Conservation (phyloP, 2,797 vertebrate genomes). For the Huso huso region DNA sequence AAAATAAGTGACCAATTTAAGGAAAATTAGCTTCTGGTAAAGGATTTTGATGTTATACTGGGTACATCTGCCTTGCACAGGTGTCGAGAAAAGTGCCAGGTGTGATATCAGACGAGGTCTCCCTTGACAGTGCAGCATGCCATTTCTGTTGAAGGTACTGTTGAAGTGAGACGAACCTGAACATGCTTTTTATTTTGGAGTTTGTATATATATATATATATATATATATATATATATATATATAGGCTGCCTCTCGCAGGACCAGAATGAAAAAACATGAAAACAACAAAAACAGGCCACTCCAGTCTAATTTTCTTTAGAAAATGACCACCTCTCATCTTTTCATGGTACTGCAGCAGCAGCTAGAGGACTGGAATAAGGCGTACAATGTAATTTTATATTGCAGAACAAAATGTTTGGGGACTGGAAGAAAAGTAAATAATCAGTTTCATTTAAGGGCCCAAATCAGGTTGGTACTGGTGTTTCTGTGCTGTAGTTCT, state of each 20-base stretch:
- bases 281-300: neutral
- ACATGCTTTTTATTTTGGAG: too few species aligned
- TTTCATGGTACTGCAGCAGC: conserved; percentile 23
- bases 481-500: conserved; percentile 1
- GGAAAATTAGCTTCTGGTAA: too few species aligned
- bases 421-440: conserved; percentile 18
- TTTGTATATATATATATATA: neutral
- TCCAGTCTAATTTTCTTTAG: neutral
- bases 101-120: too few species aligned
- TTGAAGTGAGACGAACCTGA: too few species aligned
- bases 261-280: neutral
- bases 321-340: conserved; percentile 19
- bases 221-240: neutral
- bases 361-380: conserved; percentile 22
- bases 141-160: too few species aligned
- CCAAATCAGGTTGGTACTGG: conserved; percentile 20
- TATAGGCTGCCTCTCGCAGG: conserved; percentile 1
- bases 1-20: too few species aligned
- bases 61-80: too few species aligned
- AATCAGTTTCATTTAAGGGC: conserved; percentile 16
- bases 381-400: neutral
- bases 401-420: conserved; percentile 10
- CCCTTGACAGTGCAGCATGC: too few species aligned
- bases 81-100: too few species aligned
- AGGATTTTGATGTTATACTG: too few species aligned